phyloP scores from a whole-genome alignment of 2,113 vertebrate species.

The Cynoglossus semilaevis region DNA sequence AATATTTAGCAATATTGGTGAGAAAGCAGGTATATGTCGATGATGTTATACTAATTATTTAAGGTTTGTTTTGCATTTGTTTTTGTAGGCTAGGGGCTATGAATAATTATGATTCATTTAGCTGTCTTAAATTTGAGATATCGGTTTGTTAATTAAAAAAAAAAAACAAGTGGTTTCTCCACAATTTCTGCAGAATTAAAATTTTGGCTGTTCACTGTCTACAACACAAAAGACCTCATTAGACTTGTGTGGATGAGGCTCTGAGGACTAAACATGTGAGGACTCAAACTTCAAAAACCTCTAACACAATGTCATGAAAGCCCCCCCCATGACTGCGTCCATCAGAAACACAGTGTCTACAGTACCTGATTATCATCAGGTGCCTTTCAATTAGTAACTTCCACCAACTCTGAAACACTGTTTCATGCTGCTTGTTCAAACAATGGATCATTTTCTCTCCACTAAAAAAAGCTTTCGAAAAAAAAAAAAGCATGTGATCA shows the following conservation, averaged over 20 bases:
- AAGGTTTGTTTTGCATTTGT: constrained; percentile 29
- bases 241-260: constrained; percentile 16
- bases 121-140: constrained; percentile 64
- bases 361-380: constrained; percentile 37
- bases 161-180: constrained; percentile 52
- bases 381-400: constrained; percentile 38
- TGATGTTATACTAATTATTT: constrained; percentile 45
- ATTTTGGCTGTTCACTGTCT: constrained; percentile 30
- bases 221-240: constrained; percentile 6
- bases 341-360: constrained; percentile 6
- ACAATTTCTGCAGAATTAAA: constrained; percentile 53
- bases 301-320: constrained; percentile 35
- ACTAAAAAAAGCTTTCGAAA: constrained; percentile 24
- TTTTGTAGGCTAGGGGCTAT: constrained; percentile 48
- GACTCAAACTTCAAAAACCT: constrained; percentile 26
- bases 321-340: constrained; percentile 14
- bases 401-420: constrained; percentile 32
- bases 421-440: background rate
- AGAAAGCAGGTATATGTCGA: constrained; percentile 13
- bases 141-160: constrained; percentile 66
- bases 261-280: background rate
- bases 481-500: constrained; percentile 19
- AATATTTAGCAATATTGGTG: constrained; percentile 27
- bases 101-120: constrained; percentile 61
- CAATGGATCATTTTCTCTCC: constrained; percentile 22